Evolutionary conservation across 2,797 vertebrate species (phyloP), one percentile per base, ranked within the genome.

Genomic region (Helicolenus hilgendorfi): DNA sequence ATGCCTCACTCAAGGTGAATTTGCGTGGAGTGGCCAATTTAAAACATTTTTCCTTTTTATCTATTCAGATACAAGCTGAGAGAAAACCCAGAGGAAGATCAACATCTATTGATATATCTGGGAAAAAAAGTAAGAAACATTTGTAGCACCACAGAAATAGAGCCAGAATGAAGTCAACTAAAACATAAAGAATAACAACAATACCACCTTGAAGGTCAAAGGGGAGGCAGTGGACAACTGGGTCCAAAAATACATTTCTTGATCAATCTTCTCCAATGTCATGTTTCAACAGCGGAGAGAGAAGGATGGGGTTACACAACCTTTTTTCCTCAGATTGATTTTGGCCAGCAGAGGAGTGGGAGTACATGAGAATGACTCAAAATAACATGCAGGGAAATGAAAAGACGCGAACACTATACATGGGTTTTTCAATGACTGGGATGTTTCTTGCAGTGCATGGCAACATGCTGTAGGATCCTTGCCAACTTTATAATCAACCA

Each of bases 211-310:
- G 86, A 95, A 96, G 94, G 95, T 96, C 91, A 95, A 84, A 87
- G 85, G 82, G 86, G 85, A 91, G n/a, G 65, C 22, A 2, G 64
- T 78, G 78, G 84, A 87, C 65, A 76, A 64, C 70, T 36, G 68
- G 75, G 75, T 89, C 89, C 94, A 94, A 92, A 96, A 96, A 96
- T 96, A 96, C 59, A 92, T 90, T 89, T 93, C 90, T 94, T 94
- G 94, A 96, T 97, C 96, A 96, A 95, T 96, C 90, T 86, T 95
- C 96, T 96, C 93, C 89, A 78, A 94, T 96, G 94, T 96, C 95
- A 88, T 91, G 86, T 93, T 94, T 88, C 93, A 92, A 91, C 9
- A 45, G 81, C 86, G 78, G 79, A 90, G 88, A 58, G 89, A 92
- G 80, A 94, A 86, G 94, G 95, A 96, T 96, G 95, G 83, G 89